Evolutionary conservation across 2,888 invertebrate species (phyloP), one percentile per base, ranked within the genome.

Genomic region (Synanthedon myopaeformis): DNA sequence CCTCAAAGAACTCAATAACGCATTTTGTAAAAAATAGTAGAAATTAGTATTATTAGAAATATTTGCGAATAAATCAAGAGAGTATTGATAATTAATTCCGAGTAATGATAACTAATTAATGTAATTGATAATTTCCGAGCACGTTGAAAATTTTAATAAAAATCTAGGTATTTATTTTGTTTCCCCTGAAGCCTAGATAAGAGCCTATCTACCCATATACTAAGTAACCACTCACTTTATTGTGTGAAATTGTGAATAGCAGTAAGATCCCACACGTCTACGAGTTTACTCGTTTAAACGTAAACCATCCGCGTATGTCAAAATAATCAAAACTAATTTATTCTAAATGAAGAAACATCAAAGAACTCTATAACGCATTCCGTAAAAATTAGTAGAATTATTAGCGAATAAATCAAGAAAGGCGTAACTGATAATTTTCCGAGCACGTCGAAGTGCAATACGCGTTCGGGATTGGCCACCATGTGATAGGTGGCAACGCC

Each of bases 401-500:
- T 49, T 49, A 49, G 14, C 14, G 17, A 10, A 35, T 19, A 42
- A 13, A 42, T 51, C 56, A 54, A 63, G 59, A 70, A 65, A 63
- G 70, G 70, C 65, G 70, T 68, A 61, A 53, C 62, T 57, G 54
- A 53, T 56, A 54, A 35, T 53, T 54, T 59, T 45, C 14, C 13
- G 13, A 13, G 45, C 6, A n/a, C 14, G 45, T 45, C 45, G 1
- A 14, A 53, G 53, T 51, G 69, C 71, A 71, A 71, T 71, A 51
- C 42, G 52, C 58, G 51, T 53, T 49, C 54, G 42, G 28, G 56
- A 51, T 19, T 49, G 17, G 51, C 53, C 54, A 55, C 58, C 42
- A 41, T 8, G n/a, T 60, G 58, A 58, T 57, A 53, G 53, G 57
- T 55, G 59, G 65, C 62, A 65, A 61, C 71, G 70, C 72, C 69